Base-by-base conservation (phyloP, 2,888 invertebrate species). In the Megastigmus dorsalis region DNA sequence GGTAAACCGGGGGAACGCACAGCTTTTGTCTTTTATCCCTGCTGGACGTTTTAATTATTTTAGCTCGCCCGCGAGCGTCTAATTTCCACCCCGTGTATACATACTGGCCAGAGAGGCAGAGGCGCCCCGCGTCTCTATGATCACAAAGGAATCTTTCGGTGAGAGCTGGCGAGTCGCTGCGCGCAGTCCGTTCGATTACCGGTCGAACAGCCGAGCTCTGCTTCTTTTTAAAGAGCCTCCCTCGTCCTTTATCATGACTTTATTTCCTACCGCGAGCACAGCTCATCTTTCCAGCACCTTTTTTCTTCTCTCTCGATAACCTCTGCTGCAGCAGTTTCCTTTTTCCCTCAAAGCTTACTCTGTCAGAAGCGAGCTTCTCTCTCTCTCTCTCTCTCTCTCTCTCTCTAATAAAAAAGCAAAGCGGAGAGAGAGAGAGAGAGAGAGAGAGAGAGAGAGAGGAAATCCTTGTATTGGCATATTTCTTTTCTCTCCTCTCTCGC, bases 11-110 rank as follows among this genome's bases (percentile, higher is more conserved):
- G 43, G 60, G 45, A 3, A 7, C 10, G 77, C 63, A 79, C 79
- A 80, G 82, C 84, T 85, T 85, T 85, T 85, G 85, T 84, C 85
- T 83, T 84, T 82, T 79, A 76, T 74, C 80, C 80, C 80, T 77
- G 79, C n/a, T n/a, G 82, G 83, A 83, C 83, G 82, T 86, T 87
- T 87, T 87, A 87, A 87, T 87, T 87, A 87, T 86, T 87, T 87
- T 86, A 86, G 84, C 83, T 84, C 84, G 79, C 81, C 83, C 84
- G 84, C 83, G 82, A 85, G 84, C 84, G 83, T 85, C 84, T 84
- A 86, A 86, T 86, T 87, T 86, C 82, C 82, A 79, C 74, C n/a
- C 26, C 20, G 33, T 79, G 78, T 79, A 75, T 59, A 57, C 63
- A 68, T 33, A 43, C 7, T 18, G n/a, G 48, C n/a, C 15, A 26